Evolutionary conservation across 2,113 vertebrate genomes (phyloP).

Genomic region (Antennarius striatus): DNA sequence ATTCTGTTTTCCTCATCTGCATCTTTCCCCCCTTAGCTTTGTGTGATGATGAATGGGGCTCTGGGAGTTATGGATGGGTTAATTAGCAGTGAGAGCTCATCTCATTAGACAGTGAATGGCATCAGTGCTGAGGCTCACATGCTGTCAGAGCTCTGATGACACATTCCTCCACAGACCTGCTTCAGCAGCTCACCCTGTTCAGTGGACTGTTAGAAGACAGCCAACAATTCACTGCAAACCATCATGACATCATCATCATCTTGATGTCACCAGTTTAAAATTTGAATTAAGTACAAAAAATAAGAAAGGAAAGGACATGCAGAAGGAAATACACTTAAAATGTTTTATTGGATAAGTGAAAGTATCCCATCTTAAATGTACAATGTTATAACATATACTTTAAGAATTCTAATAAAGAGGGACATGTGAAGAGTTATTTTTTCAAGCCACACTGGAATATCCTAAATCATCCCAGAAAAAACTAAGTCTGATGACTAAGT

Average conservation of each 20-base stretch:
- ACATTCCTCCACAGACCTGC: conserved; percentile 65
- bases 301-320: neutral
- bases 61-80: conserved; percentile 64
- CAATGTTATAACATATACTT: too few relatives aligned
- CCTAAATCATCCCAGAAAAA: too few relatives aligned
- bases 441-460: too few relatives aligned
- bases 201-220: conserved; percentile 38
- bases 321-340: neutral
- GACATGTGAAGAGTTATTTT: too few relatives aligned
- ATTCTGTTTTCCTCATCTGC: conserved; percentile 33
- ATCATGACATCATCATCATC: too few relatives aligned
- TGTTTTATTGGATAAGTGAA: neutral
- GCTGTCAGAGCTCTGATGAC: conserved; percentile 60
- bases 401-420: too few relatives aligned
- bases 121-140: conserved; percentile 54
- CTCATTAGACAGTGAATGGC: conserved; percentile 71
- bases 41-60: conserved; percentile 54
- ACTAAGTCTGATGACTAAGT: too few relatives aligned
- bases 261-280: conserved; percentile 5
- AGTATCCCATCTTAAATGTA: neutral
- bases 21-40: conserved; percentile 52
- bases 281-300: neutral
- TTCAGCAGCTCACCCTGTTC: conserved; percentile 34
- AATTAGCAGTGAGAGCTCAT: conserved; percentile 70
- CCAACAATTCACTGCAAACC: conserved; percentile 8